Evolutionary conservation across 1,140 invertebrate species (phyloP).

Genomic region (Elymnias hypermnestra): DNA sequence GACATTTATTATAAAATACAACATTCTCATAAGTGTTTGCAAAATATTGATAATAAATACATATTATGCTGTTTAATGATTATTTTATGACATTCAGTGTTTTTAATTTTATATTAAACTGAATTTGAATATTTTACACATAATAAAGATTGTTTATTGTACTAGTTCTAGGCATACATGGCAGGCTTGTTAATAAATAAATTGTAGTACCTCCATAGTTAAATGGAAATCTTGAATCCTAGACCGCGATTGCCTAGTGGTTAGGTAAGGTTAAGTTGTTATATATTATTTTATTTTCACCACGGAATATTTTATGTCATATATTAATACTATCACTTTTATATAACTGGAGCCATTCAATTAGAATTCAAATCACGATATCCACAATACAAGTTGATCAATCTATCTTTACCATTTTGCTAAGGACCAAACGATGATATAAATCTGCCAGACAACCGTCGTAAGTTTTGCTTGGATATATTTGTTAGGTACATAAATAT

Average conservation of each 20-base stretch:
- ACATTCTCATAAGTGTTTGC: background rate
- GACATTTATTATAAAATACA: constrained; percentile 1
- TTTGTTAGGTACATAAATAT: constrained; percentile 27
- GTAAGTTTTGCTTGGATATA: constrained; percentile 14
- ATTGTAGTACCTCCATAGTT: background rate
- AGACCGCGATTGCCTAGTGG: too few species aligned
- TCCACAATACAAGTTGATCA: constrained; percentile 26
- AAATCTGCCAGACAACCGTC: constrained; percentile 28
- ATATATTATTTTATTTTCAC: too few species aligned
- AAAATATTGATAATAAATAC: background rate
- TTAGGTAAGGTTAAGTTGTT: too few species aligned
- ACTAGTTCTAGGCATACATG: background rate
- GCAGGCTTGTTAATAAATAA: background rate
- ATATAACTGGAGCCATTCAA: background rate
- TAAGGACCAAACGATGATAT: constrained; percentile 20
- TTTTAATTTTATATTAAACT: background rate
- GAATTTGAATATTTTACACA: background rate
- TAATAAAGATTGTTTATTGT: background rate
- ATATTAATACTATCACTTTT: too few species aligned
- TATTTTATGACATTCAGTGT: constrained; percentile 2
- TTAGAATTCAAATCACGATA: constrained; percentile 24
- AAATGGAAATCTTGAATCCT: too few species aligned
- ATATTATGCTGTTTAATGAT: background rate
- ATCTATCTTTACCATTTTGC: constrained; percentile 23
- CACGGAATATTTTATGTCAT: too few species aligned